Conservation (phyloP, 2,888 invertebrate genomes). For the Lamellibrachia columna region DNA sequence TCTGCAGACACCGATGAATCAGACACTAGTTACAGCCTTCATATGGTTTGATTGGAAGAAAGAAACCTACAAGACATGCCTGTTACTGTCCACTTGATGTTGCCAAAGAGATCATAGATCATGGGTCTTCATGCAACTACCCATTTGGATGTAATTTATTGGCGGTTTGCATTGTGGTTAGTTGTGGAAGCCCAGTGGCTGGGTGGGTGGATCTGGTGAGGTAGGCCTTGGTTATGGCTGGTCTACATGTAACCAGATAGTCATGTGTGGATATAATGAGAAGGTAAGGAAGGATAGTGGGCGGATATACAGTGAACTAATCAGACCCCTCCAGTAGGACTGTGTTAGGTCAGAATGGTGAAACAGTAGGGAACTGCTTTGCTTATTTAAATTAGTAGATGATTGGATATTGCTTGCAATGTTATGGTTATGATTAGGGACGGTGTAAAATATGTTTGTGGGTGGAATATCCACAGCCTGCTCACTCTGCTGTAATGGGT, state of each 20-base stretch:
- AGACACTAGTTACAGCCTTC: background rate
- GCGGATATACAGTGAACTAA: background rate
- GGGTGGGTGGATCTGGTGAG: background rate
- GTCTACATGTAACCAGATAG: background rate
- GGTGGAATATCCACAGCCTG: too few relatives aligned
- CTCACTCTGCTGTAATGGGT: background rate
- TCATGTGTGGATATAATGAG: background rate
- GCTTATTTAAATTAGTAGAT: too few relatives aligned
- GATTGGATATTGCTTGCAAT: too few relatives aligned
- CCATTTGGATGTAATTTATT: background rate
- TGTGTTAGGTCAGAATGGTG: background rate
- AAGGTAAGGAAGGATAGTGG: background rate
- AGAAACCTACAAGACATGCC: background rate
- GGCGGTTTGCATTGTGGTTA: background rate
- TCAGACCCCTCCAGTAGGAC: background rate
- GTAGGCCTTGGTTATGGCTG: background rate
- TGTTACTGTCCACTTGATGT: background rate
- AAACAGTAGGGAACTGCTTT: too few relatives aligned
- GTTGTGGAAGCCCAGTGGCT: background rate
- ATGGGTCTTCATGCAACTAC: background rate
- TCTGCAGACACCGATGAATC: background rate
- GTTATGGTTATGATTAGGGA: too few relatives aligned
- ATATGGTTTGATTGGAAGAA: background rate
- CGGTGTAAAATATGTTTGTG: too few relatives aligned
- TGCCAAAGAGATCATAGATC: background rate